Evolutionary conservation across 2,797 vertebrate species (phyloP).

Genomic region (Moxostoma hubbsi): DNA sequence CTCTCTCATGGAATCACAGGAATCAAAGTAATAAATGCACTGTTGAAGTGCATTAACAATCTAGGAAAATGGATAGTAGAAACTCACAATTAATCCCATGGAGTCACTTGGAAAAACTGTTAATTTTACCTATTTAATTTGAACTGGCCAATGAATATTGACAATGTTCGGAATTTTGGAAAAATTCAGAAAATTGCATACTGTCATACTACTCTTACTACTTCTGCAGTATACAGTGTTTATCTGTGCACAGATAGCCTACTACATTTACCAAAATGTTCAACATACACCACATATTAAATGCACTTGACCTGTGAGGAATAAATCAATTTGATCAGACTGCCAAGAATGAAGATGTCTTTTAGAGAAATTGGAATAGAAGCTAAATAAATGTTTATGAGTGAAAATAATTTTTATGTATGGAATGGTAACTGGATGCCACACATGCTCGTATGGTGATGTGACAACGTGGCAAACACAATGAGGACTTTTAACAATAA

Average conservation of each 20-base stretch:
- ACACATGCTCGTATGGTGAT: too few relatives aligned
- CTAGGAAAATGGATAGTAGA: slow-evolving; percentile 68
- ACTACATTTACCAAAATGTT: not conserved
- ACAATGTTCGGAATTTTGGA: not conserved
- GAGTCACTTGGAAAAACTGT: too few relatives aligned
- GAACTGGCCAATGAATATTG: not conserved
- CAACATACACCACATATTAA: not conserved
- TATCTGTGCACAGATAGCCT: not conserved
- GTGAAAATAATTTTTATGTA: too few relatives aligned
- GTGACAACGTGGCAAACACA: not conserved
- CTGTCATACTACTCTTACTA: not conserved
- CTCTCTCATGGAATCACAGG: slow-evolving; percentile 71
- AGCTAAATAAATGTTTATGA: too few relatives aligned
- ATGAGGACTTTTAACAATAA: not conserved
- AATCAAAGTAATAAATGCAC: slow-evolving; percentile 84
- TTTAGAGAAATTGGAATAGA: too few relatives aligned
- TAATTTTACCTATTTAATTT: not conserved
- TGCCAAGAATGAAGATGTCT: not conserved
- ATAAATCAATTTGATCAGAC: not conserved
- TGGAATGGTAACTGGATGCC: not conserved
- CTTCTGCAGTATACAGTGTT: not conserved
- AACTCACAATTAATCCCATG: too few relatives aligned
- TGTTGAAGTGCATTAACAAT: slow-evolving; percentile 86
- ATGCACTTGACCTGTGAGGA: not conserved
- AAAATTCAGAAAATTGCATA: not conserved